phyloP scores from a whole-genome alignment of 2,888 invertebrate genomes.

The Plebejus melissa region DNA sequence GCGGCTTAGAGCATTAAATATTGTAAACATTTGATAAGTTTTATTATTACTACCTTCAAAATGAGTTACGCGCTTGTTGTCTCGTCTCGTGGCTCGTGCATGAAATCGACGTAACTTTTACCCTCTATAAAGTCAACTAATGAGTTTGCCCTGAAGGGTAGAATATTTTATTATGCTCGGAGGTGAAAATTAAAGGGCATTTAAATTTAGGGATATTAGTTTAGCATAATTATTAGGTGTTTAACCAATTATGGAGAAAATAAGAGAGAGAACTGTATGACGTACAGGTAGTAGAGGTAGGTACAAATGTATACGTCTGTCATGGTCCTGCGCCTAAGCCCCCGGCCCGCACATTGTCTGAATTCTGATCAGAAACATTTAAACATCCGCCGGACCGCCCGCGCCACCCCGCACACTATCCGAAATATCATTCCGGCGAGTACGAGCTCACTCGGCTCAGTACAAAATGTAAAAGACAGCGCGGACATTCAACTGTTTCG shows the following conservation, averaged over 20 bases:
- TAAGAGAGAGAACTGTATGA: neutral
- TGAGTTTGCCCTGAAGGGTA: slow-evolving; percentile 1
- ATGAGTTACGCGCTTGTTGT: neutral
- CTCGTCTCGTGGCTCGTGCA: neutral
- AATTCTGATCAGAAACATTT: too few species aligned
- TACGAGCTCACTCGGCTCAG: too few species aligned
- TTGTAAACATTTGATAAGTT: too few species aligned
- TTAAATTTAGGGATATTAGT: neutral
- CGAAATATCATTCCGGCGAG: too few species aligned
- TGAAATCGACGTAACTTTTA: neutral
- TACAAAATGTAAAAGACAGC: too few species aligned
- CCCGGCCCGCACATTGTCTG: too few species aligned
- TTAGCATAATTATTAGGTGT: neutral
- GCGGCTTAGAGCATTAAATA: too few species aligned
- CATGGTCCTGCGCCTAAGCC: too few species aligned
- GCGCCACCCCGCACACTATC: too few species aligned
- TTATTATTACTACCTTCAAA: neutral
- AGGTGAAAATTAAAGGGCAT: neutral
- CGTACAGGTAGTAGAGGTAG: neutral
- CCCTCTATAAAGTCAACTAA: neutral
- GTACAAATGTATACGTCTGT: too few species aligned
- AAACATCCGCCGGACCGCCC: too few species aligned
- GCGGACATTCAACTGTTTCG: too few species aligned
- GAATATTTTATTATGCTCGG: neutral
- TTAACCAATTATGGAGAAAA: neutral